A percentile compares a stretch with the other conserved stretches of the same genome.
phyloP scores from a whole-genome alignment of 2,888 invertebrate species.

The Melangyna quadrimaculata region DNA sequence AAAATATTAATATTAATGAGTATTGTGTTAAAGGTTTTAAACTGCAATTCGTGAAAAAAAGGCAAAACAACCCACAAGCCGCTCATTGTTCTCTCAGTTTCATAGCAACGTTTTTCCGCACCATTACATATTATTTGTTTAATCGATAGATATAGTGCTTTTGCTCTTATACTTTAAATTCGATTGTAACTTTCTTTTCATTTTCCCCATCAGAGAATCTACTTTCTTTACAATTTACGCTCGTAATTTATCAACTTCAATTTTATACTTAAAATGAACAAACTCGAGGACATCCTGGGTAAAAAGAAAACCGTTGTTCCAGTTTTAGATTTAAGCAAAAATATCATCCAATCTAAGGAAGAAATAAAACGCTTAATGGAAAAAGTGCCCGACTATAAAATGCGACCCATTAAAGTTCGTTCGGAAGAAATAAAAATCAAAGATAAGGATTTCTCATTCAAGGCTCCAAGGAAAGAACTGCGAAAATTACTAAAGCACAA shows the following conservation, averaged over 20 bases:
- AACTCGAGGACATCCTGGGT: slow-evolving; percentile 90
- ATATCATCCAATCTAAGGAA: slow-evolving; percentile 88
- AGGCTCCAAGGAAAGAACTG: slow-evolving; percentile 87
- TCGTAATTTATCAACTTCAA: slow-evolving; percentile 13
- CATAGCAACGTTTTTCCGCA: not conserved
- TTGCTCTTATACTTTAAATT: not conserved
- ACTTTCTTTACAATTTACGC: not conserved
- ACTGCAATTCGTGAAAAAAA: no score
- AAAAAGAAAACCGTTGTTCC: slow-evolving; percentile 93
- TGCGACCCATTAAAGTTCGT: slow-evolving; percentile 91
- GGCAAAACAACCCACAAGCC: no score
- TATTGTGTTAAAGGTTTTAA: no score
- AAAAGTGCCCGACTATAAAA: slow-evolving; percentile 94
- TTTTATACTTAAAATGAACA: slow-evolving; percentile 81
- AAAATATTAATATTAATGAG: no score
- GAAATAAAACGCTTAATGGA: slow-evolving; percentile 92
- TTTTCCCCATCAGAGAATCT: not conserved
- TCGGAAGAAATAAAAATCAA: slow-evolving; percentile 89
- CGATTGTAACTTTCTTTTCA: not conserved
- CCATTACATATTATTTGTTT: not conserved
- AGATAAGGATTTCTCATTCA: slow-evolving; percentile 89
- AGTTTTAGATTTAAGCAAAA: slow-evolving; percentile 91
- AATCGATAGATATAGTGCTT: not conserved
- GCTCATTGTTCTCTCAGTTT: no score
- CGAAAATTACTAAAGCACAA: slow-evolving; percentile 81